Evolutionary conservation across 2,888 invertebrate genomes (phyloP).

Genomic region (Mystacides longicornis): DNA sequence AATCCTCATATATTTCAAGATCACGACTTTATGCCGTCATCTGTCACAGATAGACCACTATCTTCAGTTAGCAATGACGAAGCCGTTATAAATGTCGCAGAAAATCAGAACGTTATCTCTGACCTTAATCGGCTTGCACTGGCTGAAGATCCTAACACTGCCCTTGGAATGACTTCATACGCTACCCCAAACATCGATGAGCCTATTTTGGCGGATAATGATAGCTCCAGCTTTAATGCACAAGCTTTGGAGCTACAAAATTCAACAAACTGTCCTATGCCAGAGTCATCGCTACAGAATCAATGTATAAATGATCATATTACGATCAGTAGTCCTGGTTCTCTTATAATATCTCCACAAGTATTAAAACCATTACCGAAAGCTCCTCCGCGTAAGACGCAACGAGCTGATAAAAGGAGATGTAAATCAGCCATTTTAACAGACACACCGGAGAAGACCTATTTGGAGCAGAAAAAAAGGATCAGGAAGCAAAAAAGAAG

Average conservation of each 20-base stretch:
- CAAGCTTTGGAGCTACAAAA: not conserved
- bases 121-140: not conserved
- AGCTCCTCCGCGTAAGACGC: slow-evolving; percentile 13
- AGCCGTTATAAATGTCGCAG: slow-evolving; percentile 2
- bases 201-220: not conserved
- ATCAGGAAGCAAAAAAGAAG: no score
- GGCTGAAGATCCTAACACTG: not conserved
- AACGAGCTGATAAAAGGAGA: slow-evolving; percentile 14
- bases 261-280: slow-evolving; percentile 16
- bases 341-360: slow-evolving; percentile 11
- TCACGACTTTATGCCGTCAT: slow-evolving; percentile 15
- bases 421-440: no score
- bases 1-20: slow-evolving; percentile 23
- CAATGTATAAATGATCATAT: not conserved
- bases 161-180: not conserved
- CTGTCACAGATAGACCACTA: slow-evolving; percentile 12
- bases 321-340: not conserved
- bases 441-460: no score
- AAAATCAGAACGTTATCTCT: not conserved
- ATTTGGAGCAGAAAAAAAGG: no score
- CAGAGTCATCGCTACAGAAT: slow-evolving; percentile 9
- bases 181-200: not conserved
- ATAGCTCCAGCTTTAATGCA: not conserved
- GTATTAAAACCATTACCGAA: slow-evolving; percentile 19
- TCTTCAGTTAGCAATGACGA: slow-evolving; percentile 8